These are phyloP conservation scores for Drepanosiphum platanoidis DNA, from an alignment of 2,888 invertebrate genomes.

Conservation along the genomic window DNA sequence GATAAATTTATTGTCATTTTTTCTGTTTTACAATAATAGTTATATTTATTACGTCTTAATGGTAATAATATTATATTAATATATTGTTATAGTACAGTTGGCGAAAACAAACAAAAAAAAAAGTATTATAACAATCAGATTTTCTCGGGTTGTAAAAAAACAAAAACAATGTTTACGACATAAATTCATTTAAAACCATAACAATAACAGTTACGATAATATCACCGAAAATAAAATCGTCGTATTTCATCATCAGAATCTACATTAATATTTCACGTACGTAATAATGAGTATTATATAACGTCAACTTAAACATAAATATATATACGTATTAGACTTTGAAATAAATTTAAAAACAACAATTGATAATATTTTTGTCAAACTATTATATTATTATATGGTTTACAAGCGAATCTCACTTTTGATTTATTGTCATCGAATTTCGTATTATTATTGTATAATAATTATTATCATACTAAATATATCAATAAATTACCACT, in stretches of 20 bases:
- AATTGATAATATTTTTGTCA: too few species aligned
- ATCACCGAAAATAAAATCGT: not conserved
- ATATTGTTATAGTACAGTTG: conserved; percentile 4
- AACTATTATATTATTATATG: not conserved
- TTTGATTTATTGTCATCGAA: conserved; percentile 47
- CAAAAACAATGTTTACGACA: conserved; percentile 1
- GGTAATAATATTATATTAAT: too few species aligned
- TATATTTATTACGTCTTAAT: not conserved
- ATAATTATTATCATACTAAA: not conserved
- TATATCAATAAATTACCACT: not conserved
- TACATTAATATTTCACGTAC: not conserved
- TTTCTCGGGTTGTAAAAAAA: not conserved
- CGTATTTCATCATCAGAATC: not conserved
- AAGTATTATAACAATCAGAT: not conserved
- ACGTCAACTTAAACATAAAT: too few species aligned
- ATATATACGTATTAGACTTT: too few species aligned
- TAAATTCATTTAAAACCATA: not conserved
- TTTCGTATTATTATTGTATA: conserved; percentile 14
- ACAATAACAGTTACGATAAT: not conserved
- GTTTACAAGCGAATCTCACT: conserved; percentile 41
- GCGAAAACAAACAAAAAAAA: not conserved
- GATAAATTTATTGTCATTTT: conserved; percentile 29
- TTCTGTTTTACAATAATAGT: not conserved
- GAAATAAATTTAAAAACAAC: too few species aligned
- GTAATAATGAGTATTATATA: too few species aligned